These are phyloP conservation scores for Pipistrellus pipistrellus DNA, from an alignment of 2,797 vertebrate species.

Conservation along the genomic window DNA sequence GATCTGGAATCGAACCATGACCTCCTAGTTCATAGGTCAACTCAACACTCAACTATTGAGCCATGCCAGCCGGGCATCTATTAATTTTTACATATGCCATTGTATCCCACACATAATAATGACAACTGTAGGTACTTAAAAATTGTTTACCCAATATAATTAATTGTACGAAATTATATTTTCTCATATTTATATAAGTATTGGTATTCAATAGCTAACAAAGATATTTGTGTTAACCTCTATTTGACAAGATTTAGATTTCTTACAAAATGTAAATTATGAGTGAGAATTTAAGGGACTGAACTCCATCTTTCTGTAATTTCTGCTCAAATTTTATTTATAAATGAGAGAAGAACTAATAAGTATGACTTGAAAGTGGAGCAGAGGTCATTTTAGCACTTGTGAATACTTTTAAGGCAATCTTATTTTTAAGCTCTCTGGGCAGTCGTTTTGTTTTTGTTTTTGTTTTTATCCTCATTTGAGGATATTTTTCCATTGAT, in stretches of 20 bases:
- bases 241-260: constrained; percentile 28
- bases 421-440: constrained; percentile 27
- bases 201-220: constrained; percentile 29
- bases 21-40: no score
- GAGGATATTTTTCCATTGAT: no score
- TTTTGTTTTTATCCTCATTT: no score
- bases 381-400: constrained; percentile 10
- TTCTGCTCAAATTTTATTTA: constrained; percentile 31
- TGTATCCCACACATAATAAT: neutral
- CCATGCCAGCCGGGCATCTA: no score
- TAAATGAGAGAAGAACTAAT: neutral
- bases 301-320: neutral
- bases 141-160: neutral
- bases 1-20: no score
- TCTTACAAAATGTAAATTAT: constrained; percentile 26
- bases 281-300: neutral
- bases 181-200: neutral
- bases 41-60: no score
- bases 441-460: neutral
- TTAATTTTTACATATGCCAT: neutral
- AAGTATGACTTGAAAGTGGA: neutral
- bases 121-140: neutral
- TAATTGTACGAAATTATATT: neutral
- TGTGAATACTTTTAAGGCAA: neutral
- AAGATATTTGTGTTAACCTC: neutral